phyloP scores from a whole-genome alignment of 2,888 invertebrate species.

The Exocentrus adspersus region DNA sequence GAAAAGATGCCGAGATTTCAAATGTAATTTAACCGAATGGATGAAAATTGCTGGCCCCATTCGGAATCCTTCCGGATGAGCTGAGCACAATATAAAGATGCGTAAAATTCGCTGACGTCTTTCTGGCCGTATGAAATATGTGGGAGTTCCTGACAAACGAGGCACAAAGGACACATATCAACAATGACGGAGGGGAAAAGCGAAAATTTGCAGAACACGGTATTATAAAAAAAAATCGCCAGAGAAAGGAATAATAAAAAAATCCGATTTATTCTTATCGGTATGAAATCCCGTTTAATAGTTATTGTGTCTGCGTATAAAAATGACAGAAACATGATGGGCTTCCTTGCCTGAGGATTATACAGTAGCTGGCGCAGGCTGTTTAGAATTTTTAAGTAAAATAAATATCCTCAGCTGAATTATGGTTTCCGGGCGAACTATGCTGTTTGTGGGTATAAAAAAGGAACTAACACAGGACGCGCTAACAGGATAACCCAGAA shows the following conservation, averaged over 20 bases:
- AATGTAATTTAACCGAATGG: conserved; percentile 21
- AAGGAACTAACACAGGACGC: no score
- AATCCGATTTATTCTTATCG: conserved; percentile 32
- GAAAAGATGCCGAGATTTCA: no score
- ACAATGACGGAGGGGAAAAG: conserved; percentile 41
- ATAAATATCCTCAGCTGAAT: conserved; percentile 45
- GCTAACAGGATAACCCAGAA: no score
- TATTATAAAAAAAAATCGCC: conserved; percentile 19
- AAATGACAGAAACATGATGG: conserved; percentile 25
- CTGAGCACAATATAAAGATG: conserved; percentile 43
- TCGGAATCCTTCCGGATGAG: conserved; percentile 38
- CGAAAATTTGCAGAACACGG: conserved; percentile 35
- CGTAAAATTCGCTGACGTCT: conserved; percentile 48
- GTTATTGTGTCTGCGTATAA: conserved; percentile 30
- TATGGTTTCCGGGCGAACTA: conserved; percentile 44
- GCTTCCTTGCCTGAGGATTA: conserved; percentile 10
- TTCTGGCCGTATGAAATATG: conserved; percentile 28
- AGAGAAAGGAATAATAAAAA: conserved; percentile 23
- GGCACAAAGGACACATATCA: conserved; percentile 30
- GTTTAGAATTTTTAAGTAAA: conserved; percentile 46
- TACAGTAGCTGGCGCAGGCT: conserved; percentile 26
- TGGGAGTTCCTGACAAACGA: conserved; percentile 22
- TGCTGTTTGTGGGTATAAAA: neutral
- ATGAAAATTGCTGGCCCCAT: conserved; percentile 30
- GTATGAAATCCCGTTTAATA: conserved; percentile 37